phyloP scores from a whole-genome alignment of 2,888 invertebrate genomes.

The Cantharis rustica region DNA sequence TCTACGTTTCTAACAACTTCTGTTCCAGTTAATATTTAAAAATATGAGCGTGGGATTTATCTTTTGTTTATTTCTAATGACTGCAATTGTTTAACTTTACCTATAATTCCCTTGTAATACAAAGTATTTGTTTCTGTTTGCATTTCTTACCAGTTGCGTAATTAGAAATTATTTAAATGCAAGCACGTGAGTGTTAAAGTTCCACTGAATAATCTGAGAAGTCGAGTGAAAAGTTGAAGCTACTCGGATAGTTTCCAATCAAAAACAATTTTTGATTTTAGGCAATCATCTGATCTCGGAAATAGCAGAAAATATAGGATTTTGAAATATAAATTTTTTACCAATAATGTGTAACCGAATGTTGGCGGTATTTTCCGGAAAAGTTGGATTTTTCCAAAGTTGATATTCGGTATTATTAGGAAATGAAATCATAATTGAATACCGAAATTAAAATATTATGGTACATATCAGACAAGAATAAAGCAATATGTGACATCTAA shows the following conservation, averaged over 20 bases:
- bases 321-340: no score
- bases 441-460: background rate
- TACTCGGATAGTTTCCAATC: no score
- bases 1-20: background rate
- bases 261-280: no score
- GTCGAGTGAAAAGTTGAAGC: background rate
- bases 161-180: background rate
- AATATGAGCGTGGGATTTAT: background rate
- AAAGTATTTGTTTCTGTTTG: background rate
- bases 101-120: background rate
- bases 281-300: no score
- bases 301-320: no score
- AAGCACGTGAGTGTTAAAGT: background rate
- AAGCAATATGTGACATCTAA: conserved; percentile 38
- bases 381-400: background rate
- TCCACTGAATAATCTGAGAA: background rate
- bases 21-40: conserved; percentile 1
- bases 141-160: background rate
- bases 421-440: background rate
- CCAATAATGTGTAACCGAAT: no score
- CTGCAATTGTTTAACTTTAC: background rate
- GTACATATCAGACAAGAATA: conserved; percentile 19
- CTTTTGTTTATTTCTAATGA: background rate
- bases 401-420: background rate
- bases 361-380: background rate